Base-by-base conservation (phyloP, 2,888 invertebrate genomes). In the Cyclophora punctaria region DNA sequence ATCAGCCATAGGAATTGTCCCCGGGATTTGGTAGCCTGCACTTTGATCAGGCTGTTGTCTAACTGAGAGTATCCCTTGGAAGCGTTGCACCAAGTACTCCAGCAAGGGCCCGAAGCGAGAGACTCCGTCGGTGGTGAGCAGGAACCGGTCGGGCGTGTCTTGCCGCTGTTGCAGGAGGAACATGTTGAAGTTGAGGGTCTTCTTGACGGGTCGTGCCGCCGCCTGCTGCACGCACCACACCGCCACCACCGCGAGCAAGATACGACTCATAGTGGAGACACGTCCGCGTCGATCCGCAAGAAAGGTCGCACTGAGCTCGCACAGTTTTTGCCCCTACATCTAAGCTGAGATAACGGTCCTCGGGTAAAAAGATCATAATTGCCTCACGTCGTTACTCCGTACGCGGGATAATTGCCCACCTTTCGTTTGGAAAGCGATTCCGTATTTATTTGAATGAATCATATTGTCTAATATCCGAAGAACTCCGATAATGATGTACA, bases 11-110 rank as follows among this genome's bases (percentile, higher is more conserved):
- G 76, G 75, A 3, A 77, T 59, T 3, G 60, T 68, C 6, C 47
- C 59, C n/a, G 62, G 60, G 34, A 47, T 53, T 3, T 63, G 58
- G 64, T 56, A 73, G 63, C 41, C 83, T 83, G 57, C 86, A 59
- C 67, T 84, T 84, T 57, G 89, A 68, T 92, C 90, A 59, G 90
- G 89, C 34, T 92, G 89, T 48, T 90, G 78, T 63, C 92, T 92
- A n/a, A 92, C 90, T 0, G 94, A 94, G 80, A 92, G 92, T 61
- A 92, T 88, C 0, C 91, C 90, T 76, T 94, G 94, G 48, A 94
- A 90, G 46, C 92, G 89, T 69, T 94, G 93, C 4, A 93, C 90
- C 43, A 94, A 72, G 60, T 90, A 90, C 68, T 94, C 94, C 56
- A 94, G 72, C 47, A 93, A 76, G 1, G 93, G 92, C 4, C 94